phyloP scores from a whole-genome alignment of 35 echinoderm and acorn worm genomes.

The Eucidaris tribuloides region DNA sequence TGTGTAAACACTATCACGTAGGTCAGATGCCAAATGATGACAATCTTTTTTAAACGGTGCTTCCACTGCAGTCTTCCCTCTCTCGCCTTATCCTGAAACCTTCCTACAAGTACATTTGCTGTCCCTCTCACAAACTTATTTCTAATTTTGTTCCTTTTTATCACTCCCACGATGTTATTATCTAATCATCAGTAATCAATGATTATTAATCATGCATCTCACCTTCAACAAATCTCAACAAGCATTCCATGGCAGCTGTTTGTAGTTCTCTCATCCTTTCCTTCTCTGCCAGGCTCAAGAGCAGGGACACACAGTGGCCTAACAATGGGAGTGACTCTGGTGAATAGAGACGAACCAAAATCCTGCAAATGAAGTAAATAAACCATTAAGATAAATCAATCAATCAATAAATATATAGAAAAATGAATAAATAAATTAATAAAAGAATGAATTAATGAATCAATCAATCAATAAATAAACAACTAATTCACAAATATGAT shows the following conservation, averaged over 20 bases:
- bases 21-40: too few species aligned
- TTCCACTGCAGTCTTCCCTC: too few species aligned
- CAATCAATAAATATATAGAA: neutral
- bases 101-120: neutral
- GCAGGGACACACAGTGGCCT: slow-evolving; percentile 72
- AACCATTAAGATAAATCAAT: neutral
- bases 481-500: neutral
- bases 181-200: neutral
- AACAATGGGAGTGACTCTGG: slow-evolving; percentile 46
- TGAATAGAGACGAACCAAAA: slow-evolving; percentile 36
- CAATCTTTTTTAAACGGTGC: too few species aligned
- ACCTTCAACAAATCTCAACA: slow-evolving; percentile 55
- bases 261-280: slow-evolving; percentile 69
- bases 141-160: too few species aligned
- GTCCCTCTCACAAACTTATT: too few species aligned
- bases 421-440: neutral
- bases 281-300: slow-evolving; percentile 47
- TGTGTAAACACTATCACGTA: too few species aligned
- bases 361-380: slow-evolving; percentile 19
- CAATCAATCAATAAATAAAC: neutral
- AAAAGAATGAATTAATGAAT: neutral
- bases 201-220: neutral
- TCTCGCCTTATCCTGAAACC: too few species aligned
- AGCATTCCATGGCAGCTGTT: slow-evolving; percentile 56
- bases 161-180: neutral